phyloP scores from a whole-genome alignment of 2,113 vertebrate species.

The Pelusios castaneus region DNA sequence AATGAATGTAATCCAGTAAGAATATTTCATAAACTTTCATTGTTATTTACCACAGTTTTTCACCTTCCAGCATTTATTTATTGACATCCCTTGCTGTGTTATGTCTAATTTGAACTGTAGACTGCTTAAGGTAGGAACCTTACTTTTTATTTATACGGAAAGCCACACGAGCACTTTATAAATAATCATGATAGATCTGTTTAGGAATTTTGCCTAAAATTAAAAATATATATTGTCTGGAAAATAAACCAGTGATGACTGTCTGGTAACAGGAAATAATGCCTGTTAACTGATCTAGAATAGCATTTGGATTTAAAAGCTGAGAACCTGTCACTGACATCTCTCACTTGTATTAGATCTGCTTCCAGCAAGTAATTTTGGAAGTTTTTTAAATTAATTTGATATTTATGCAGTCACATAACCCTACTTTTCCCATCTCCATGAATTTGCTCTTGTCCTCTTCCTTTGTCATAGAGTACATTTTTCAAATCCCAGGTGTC shows the following conservation, averaged over 20 bases:
- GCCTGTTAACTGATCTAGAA: neutral
- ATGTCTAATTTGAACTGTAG: too few relatives aligned
- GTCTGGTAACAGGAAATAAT: neutral
- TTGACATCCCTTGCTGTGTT: neutral
- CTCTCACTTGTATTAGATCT: rapidly evolving
- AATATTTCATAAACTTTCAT: neutral
- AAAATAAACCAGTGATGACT: neutral
- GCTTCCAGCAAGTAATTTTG: neutral
- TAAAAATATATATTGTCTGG: neutral
- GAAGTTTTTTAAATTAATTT: neutral
- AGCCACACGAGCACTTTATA: neutral
- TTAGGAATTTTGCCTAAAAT: neutral
- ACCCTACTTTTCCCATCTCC: neutral
- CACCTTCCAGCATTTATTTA: neutral
- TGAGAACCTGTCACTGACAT: neutral
- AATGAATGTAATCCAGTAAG: neutral
- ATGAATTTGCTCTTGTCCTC: constrained; percentile 5
- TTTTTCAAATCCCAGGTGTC: neutral
- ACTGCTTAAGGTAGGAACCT: neutral
- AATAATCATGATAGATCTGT: neutral
- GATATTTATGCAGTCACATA: neutral
- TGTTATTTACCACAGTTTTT: neutral
- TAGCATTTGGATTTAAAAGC: neutral
- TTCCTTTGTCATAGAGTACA: neutral
- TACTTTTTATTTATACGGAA: neutral